Conservation (phyloP, 2,888 invertebrate species). For the Chloroclystis v-ata region DNA sequence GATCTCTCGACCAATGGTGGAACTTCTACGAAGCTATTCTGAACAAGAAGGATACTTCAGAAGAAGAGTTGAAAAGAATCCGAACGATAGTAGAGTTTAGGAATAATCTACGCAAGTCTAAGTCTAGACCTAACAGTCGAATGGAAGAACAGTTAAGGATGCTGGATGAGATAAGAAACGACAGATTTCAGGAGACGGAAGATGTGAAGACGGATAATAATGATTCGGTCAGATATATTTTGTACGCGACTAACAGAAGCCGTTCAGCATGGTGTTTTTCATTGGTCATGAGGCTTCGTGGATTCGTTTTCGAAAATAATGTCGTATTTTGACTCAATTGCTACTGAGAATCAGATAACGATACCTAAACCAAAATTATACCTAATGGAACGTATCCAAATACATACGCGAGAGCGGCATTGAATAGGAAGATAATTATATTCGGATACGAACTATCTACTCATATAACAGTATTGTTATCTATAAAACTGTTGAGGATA, state of each 20-base stretch:
- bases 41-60: slow-evolving; percentile 48
- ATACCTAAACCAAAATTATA: too few species aligned
- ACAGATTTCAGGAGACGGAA: slow-evolving; percentile 57
- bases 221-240: slow-evolving; percentile 64
- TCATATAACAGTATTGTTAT: too few species aligned
- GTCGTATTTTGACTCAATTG: neutral
- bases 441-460: too few species aligned
- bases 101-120: slow-evolving; percentile 39
- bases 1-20: slow-evolving; percentile 74
- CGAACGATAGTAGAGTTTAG: slow-evolving; percentile 47
- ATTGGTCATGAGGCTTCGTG: slow-evolving; percentile 11
- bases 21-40: slow-evolving; percentile 63
- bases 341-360: too few species aligned
- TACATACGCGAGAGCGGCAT: too few species aligned
- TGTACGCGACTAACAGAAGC: slow-evolving; percentile 30
- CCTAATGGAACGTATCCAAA: too few species aligned
- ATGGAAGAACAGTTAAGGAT: slow-evolving; percentile 63
- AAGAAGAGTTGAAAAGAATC: slow-evolving; percentile 51
- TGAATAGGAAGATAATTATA: too few species aligned
- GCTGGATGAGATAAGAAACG: slow-evolving; percentile 59
- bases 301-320: neutral
- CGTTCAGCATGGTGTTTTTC: slow-evolving; percentile 28
- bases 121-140: slow-evolving; percentile 53
- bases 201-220: slow-evolving; percentile 49
- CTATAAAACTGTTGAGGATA: too few species aligned